A percentile compares a stretch with the other conserved stretches of the same genome.
Evolutionary conservation across 2,797 vertebrate species (phyloP).

Genomic region (Hoplostethus atlanticus): DNA sequence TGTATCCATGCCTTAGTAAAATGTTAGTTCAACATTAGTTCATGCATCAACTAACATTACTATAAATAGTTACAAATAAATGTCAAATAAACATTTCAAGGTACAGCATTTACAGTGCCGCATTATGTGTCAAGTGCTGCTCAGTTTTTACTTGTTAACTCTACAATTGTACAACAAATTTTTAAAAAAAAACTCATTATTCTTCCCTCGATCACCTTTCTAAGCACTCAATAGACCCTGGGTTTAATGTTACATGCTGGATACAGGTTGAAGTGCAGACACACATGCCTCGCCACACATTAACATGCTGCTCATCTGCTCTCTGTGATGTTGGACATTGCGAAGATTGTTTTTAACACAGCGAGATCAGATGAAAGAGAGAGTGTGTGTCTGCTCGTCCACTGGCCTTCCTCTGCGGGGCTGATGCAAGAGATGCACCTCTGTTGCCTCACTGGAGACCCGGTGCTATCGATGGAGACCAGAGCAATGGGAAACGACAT

Average conservation of each 20-base stretch:
- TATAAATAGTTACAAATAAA: too few relatives aligned
- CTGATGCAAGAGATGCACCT: constrained; percentile 83
- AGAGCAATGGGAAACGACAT: constrained; percentile 78
- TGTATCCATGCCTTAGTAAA: background rate
- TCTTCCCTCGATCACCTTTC: constrained; percentile 68
- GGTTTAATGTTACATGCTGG: constrained; percentile 60
- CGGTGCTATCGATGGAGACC: constrained; percentile 79
- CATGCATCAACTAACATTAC: background rate
- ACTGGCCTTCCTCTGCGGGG: constrained; percentile 67
- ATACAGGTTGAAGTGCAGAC: constrained; percentile 54
- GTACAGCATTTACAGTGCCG: background rate
- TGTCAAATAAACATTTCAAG: too few relatives aligned
- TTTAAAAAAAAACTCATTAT: constrained; percentile 64
- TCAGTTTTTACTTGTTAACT: background rate
- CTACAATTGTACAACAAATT: constrained; percentile 26
- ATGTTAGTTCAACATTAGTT: background rate
- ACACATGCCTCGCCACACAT: constrained; percentile 69
- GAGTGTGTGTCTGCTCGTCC: constrained; percentile 47
- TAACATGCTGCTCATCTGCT: constrained; percentile 62
- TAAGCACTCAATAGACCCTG: constrained; percentile 67
- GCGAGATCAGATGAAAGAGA: constrained; percentile 73
- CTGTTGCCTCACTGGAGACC: constrained; percentile 78
- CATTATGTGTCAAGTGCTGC: constrained; percentile 13
- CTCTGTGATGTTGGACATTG: constrained; percentile 73
- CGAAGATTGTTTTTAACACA: constrained; percentile 62